These are phyloP conservation scores for Eupithecia exiguata DNA, from an alignment of 2,888 invertebrate genomes.

Conservation along the genomic window DNA sequence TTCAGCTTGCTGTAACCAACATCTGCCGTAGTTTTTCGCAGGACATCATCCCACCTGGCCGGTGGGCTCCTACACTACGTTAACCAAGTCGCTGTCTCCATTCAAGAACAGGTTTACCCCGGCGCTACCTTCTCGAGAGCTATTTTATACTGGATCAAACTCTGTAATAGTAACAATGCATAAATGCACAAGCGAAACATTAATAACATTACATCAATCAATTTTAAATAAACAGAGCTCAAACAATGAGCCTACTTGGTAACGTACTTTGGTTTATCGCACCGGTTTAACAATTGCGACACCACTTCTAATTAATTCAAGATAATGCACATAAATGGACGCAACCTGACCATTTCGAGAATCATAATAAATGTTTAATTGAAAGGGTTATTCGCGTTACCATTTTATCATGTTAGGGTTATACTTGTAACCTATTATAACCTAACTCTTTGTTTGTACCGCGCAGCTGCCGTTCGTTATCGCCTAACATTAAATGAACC, in stretches of 20 bases:
- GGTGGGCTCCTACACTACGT: not conserved
- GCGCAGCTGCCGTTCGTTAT: conserved; percentile 78
- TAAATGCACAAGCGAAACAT: conserved; percentile 22
- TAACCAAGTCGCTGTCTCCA: not conserved
- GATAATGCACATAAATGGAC: conserved; percentile 68
- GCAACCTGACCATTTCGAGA: conserved; percentile 61
- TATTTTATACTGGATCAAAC: conserved; percentile 13
- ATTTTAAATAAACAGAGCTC: conserved; percentile 38
- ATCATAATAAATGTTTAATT: conserved; percentile 54
- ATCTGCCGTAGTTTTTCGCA: not conserved
- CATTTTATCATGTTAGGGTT: conserved; percentile 67
- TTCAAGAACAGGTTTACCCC: not conserved
- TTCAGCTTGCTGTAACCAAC: not conserved
- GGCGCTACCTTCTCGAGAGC: conserved; percentile 21
- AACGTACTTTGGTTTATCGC: conserved; percentile 31
- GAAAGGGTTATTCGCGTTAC: conserved; percentile 63
- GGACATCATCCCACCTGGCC: not conserved
- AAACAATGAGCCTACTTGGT: conserved; percentile 40
- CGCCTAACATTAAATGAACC: conserved; percentile 70
- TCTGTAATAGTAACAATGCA: conserved; percentile 5
- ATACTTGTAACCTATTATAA: conserved; percentile 45
- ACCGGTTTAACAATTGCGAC: conserved; percentile 56
- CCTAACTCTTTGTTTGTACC: conserved; percentile 70
- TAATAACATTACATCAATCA: conserved; percentile 34
- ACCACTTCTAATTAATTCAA: conserved; percentile 65